A percentile compares a stretch with the other conserved stretches of the same genome.
Evolutionary conservation across 2,888 invertebrate species (phyloP).

Genomic region (Cheilosia vernalis): DNA sequence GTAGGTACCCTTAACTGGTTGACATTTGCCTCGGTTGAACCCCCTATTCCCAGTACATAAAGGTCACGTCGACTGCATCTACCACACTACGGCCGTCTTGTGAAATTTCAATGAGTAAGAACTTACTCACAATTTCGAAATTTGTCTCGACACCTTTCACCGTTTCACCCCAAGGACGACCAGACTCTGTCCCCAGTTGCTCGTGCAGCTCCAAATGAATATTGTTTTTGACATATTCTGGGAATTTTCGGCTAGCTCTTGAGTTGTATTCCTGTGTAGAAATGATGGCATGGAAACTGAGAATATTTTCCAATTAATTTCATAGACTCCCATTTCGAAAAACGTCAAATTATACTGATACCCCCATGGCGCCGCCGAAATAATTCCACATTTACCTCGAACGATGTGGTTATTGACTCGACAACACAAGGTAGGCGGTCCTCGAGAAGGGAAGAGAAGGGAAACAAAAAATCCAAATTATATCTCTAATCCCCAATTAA

Average conservation of each 20-base stretch:
- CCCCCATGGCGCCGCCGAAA: neutral
- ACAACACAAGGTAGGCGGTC: neutral
- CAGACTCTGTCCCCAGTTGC: neutral
- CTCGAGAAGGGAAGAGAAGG: neutral
- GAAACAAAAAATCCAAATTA: conserved; percentile 30
- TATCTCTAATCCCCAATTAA: conserved; percentile 40
- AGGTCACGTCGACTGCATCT: neutral
- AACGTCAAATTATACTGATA: neutral
- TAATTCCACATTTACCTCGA: conserved; percentile 13
- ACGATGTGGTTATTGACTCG: conserved; percentile 16
- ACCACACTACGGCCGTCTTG: neutral
- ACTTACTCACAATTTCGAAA: conserved; percentile 30
- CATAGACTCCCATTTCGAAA: too few species aligned
- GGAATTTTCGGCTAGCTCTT: neutral
- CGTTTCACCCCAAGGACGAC: neutral
- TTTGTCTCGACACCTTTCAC: neutral
- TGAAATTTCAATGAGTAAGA: conserved; percentile 22
- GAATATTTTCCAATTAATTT: conserved; percentile 9
- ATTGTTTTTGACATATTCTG: conserved; percentile 21
- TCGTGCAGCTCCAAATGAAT: conserved; percentile 6
- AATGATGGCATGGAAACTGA: neutral
- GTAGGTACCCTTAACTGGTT: conserved; percentile 17
- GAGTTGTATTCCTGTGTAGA: neutral
- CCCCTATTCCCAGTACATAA: neutral
- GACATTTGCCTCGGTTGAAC: conserved; percentile 5